Evolutionary conservation across 2,888 invertebrate genomes (phyloP), one percentile per base, ranked within the genome.

Genomic region (Pardosa pseudoannulata): DNA sequence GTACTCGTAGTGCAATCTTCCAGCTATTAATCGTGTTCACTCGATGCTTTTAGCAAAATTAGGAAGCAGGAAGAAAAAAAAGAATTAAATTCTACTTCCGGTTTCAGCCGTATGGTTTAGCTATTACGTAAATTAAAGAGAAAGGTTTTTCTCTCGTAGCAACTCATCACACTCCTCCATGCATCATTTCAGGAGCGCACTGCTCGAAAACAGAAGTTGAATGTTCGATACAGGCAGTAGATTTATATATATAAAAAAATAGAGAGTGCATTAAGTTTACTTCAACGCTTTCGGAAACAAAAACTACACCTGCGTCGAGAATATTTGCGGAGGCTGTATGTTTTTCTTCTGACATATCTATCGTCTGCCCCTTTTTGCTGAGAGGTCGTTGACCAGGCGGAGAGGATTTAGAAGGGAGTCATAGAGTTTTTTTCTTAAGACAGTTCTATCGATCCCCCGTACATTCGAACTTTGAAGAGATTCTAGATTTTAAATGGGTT

Each of bases 21-120:
- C 11, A 36, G 5, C 16, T 13, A 46, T 6, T 16, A 7, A 7
- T 16, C 16, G 16, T 16, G 13, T 2, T 16, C 23, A 7, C 3
- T 11, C 23, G 23, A 23, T 23, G 56, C 56, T 56, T 23, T 56
- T 56, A 56, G 56, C 56, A 56, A 56, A 56, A 56, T 56, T 56
- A 56, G 56, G 11, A 6, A 23, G 5, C 5, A 5, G 56, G 23
- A 56, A 56, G 23, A 56, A 23, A 56, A 56, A 46, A 46, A 46
- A 16, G 6, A 13, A 2, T 46, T n/a, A n/a, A n/a, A n/a, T 6
- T 6, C 23, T 56, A 56, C 56, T 56, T 56, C 56, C 56, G 56
- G 56, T 16, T 23, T 23, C 23, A 46, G 16, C 46, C 46, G 13
- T 46, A 16, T 46, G 46, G 5, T 46, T 46, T 46, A 46, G 46